Conservation (phyloP, 2,797 vertebrate species). For the Numenius phaeopus region DNA sequence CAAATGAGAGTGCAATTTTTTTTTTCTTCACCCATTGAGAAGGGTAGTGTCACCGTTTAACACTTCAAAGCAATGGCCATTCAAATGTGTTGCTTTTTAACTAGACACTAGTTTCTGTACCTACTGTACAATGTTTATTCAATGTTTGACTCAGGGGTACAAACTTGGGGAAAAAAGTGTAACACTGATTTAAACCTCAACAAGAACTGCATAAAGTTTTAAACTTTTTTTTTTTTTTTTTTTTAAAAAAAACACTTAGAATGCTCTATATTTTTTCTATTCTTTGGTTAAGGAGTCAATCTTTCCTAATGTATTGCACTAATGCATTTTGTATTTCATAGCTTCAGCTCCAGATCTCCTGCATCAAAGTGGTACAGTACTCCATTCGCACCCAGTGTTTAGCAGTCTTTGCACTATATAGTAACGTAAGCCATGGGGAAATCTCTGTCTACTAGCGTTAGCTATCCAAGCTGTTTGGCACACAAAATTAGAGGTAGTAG, state of each 20-base stretch:
- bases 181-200: conserved; percentile 76
- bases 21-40: not conserved
- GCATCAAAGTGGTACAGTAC: conserved; percentile 33
- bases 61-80: conserved; percentile 19
- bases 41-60: conserved; percentile 40
- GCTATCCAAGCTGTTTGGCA: not conserved
- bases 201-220: conserved; percentile 48
- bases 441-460: not conserved
- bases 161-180: conserved; percentile 73
- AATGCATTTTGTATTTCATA: conserved; percentile 51
- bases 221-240: not conserved
- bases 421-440: conserved; percentile 19
- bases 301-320: conserved; percentile 57
- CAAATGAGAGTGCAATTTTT: conserved; percentile 24
- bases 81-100: conserved; percentile 59
- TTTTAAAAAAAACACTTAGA: not conserved
- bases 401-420: conserved; percentile 9
- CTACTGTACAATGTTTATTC: conserved; percentile 76
- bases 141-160: conserved; percentile 82
- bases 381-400: not conserved
- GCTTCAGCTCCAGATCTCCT: conserved; percentile 5
- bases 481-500: not conserved
- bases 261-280: conserved; percentile 16
- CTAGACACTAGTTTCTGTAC: conserved; percentile 70
- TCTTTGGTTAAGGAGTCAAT: conserved; percentile 10